Base-by-base conservation (phyloP, 2,113 vertebrate species). In the Mus spicilegus region DNA sequence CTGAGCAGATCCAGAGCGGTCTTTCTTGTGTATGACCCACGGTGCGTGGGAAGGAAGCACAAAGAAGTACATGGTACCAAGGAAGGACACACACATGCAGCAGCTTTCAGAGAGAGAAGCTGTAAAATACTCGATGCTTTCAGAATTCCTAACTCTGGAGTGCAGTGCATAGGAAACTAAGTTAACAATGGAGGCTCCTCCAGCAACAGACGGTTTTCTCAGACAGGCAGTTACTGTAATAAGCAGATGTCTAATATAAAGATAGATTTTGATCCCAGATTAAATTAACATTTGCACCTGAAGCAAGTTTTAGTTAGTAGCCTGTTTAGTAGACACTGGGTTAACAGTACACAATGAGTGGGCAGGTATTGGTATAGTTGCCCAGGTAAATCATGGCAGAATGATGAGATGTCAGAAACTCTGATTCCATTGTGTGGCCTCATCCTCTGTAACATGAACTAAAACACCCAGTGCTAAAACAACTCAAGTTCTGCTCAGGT, bases 51-150 rank as follows among this genome's bases (percentile, higher is more conserved):
- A 22, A 87, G 9, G 67, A 96, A 67, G 65, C 75, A 16, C 13
- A 75, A 51, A 89, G 6, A 39, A 33, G 4, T 1, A 3, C 16
- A 1, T 0, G 3, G 5, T 58, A 42, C n/a, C 20, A 16, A 10
- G 28, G 36, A 42, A 80, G 67, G 20, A 42, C 22, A 22, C 14
- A n/a, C 42, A 26, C 42, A 26, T 58, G 36, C 1, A 30, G 51
- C 13, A 72, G 33, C 39, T 90, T 91, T n/a, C 39, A 78, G 87
- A 95, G 51, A 36, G 39, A 26, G 22, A 65, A 80, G 42, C 30
- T 75, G 67, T 19, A 13, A 88, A 80, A 63, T 3, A 14, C 28
- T 36, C 13, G 39, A 33, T 24, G 92, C 56, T 69, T 76, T 85
- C 58, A 70, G 56, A 39, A 56, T 26, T 89, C 28, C 49, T 30